Base-by-base conservation (phyloP, 1,140 invertebrate species). In the Drosophila tropicalis region DNA sequence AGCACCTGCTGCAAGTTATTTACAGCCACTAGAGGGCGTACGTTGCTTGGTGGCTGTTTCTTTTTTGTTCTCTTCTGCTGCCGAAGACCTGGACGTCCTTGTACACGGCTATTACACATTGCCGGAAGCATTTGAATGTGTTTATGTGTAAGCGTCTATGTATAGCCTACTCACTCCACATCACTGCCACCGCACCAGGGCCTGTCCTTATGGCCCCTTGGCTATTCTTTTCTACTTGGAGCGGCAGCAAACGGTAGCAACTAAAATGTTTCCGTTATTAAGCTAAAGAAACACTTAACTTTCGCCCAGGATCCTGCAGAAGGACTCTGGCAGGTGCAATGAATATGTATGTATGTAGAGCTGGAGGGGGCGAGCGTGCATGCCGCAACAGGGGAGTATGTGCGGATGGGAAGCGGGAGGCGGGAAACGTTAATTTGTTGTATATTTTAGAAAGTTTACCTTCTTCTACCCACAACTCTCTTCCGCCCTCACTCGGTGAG, bases 281-380 rank as follows among this genome's bases (percentile, higher is more conserved):
- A 90, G 79, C 81, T 84, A 84, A 87, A 90, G 89, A 90, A 90
- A 90, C 87, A 90, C 87, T 90, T 90, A 87, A 90, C 87, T 81
- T 87, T 72, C 73, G 73, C 57, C 77, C 74, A 76, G 76, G 82
- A 86, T 83, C 87, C 67, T 74, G 41, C 56, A 54, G 36, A 51
- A 66, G 62, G 65, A 51, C 67, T 41, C 36, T 39, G 36, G 58
- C 85, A 75, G 70, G 64, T 82, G 70, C 73, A 76, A 64, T 62
- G 51, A 54, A 73, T 72, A 47, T 56, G 56, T 67, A 39, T 60
- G 57, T n/a, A n/a, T n/a, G n/a, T 25, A 13, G 40, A 25, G 3
- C 22, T 3, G 5, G 9, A 19, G 19, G 25, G 13, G 71, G 15
- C 25, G 5, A 29, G 0, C 25, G 25, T 29, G 29, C 17, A 10